Percentiles rank a stretch among this genome's conserved stretches.
Conservation (phyloP, 2,888 invertebrate species). For the Mesorhabditis sp. region DNA sequence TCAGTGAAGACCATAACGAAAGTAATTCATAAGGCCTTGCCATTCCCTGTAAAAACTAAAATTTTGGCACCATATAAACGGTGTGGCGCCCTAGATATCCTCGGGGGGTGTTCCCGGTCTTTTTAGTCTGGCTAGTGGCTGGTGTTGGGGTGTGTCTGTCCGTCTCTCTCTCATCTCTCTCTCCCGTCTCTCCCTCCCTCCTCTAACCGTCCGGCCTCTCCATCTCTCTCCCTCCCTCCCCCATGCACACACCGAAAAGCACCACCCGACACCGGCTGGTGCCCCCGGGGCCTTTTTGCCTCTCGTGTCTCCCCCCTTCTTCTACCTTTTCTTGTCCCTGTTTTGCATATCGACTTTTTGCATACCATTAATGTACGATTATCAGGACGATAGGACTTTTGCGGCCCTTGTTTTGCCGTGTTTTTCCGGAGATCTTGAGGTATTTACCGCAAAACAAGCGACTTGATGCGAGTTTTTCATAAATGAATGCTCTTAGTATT, state of each 20-base stretch:
- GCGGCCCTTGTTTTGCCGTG: too few relatives aligned
- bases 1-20: neutral
- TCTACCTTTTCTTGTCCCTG: neutral
- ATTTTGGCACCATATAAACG: too few relatives aligned
- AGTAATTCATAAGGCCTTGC: neutral
- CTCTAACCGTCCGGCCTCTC: neutral
- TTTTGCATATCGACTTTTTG: neutral
- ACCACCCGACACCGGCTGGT: constrained; percentile 8
- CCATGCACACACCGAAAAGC: constrained; percentile 16
- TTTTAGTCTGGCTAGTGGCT: too few relatives aligned
- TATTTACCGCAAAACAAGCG: too few relatives aligned
- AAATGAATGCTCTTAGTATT: too few relatives aligned
- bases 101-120: too few relatives aligned
- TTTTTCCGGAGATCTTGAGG: too few relatives aligned
- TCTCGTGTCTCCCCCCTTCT: neutral
- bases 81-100: too few relatives aligned
- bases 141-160: too few relatives aligned
- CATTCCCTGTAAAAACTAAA: neutral
- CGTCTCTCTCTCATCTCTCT: neutral
- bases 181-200: constrained; percentile 1
- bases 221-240: constrained; percentile 7
- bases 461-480: too few relatives aligned
- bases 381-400: too few relatives aligned
- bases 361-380: too few relatives aligned
- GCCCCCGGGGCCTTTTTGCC: neutral